Evolutionary conservation across 2,888 invertebrate species (phyloP), one percentile per base, ranked within the genome.

Genomic region (Limenitis camilla): DNA sequence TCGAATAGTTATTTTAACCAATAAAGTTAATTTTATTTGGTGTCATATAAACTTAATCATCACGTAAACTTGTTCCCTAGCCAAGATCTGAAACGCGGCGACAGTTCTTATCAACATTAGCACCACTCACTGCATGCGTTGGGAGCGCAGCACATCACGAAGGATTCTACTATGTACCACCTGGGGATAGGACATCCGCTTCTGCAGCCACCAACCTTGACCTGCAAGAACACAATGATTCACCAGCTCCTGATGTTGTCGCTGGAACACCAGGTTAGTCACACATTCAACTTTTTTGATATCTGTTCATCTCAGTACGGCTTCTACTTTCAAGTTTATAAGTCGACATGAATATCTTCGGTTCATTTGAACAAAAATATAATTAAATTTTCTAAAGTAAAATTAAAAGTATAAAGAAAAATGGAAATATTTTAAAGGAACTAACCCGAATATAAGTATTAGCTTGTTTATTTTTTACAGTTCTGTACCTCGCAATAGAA

Each of bases 51-150:
- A n/a, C n/a, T n/a, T 9, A 8, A 41, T 6, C 6, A n/a, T 36
- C 9, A 29, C 28, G 35, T 33, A 7, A 28, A 40, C 9, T 33
- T 35, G 29, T 11, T 38, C 38, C 7, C 29, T 67, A 90, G 80
- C 71, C 89, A 1, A 87, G 89, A 52, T 66, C 86, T 1, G 94
- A 94, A 65, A 90, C 92, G 0, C 89, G 94, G 40, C 90, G 93
- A 52, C 95, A 94, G 76, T 94, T 95, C 74, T 78, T 95, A 28
- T 92, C 94, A 0, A 94, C 93, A 0, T 74, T 95, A 52, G 94
- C 94, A 0, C 94, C 95, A 0, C 78, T 94, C 39, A 93, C 93
- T 1, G 92, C 94, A 2, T 95, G 95, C 67, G 94, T 94, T 7
- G 90, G 91, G 0, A 87, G 86, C 36, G 76, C 86, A 0, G 81